Percentiles rank a stretch among this genome's conserved stretches.
Evolutionary conservation across 2,113 vertebrate species (phyloP).

Genomic region (Caranx melampygus): DNA sequence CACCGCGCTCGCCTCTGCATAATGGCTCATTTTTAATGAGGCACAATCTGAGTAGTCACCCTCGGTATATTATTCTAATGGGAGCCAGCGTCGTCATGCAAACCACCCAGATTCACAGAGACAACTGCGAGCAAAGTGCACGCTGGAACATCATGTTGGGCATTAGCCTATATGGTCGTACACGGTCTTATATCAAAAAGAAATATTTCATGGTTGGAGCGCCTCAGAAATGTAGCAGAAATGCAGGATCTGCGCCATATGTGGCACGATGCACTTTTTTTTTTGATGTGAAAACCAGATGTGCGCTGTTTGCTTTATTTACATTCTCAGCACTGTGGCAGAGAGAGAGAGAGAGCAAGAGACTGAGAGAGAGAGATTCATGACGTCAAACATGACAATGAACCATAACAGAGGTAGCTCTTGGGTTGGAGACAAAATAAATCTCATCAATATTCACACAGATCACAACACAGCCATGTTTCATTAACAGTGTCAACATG

Average conservation of each 20-base stretch:
- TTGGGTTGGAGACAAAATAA: conserved; percentile 10
- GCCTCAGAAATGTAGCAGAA: conserved; percentile 34
- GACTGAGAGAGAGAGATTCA: conserved; percentile 37
- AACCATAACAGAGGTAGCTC: conserved; percentile 32
- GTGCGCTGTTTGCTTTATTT: conserved; percentile 90
- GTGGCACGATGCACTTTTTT: conserved; percentile 63
- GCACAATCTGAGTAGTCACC: conserved; percentile 53
- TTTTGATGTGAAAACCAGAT: conserved; percentile 89
- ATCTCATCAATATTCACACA: conserved; percentile 8
- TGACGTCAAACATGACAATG: conserved; percentile 83
- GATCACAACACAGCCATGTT: conserved; percentile 14
- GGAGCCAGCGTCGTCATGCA: conserved; percentile 19
- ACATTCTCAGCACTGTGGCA: conserved; percentile 84
- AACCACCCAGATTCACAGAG: conserved; percentile 24
- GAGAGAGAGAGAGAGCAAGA: conserved; percentile 20
- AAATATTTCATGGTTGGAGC: conserved; percentile 19
- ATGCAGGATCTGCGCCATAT: conserved; percentile 56
- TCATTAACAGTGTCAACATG: conserved; percentile 19
- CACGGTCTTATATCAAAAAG: neutral
- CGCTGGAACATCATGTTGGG: neutral
- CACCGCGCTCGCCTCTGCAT: conserved; percentile 66
- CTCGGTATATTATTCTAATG: conserved; percentile 41
- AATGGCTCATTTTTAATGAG: conserved; percentile 74
- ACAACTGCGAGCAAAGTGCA: conserved; percentile 6
- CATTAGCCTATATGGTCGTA: neutral